Base-by-base conservation (phyloP, 2,888 invertebrate species). In the Melanotus villosus region DNA sequence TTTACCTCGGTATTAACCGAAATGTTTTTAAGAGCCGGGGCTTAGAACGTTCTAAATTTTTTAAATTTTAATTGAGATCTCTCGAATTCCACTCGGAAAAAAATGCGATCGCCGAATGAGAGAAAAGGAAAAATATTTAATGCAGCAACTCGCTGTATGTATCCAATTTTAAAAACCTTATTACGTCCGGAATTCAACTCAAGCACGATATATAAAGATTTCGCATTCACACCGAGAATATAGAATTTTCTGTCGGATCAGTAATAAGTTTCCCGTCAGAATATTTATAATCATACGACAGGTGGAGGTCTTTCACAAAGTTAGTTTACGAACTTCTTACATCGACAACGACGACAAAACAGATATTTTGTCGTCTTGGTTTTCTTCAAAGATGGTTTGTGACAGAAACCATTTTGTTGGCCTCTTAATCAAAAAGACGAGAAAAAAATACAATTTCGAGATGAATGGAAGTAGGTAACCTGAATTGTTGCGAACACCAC, bases 221-320 rank as follows among this genome's bases (percentile, higher is more conserved):
- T 32, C 32, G 30, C 34, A 34, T 52, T 52, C 52, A 30, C 34
- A 4, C 23, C 23, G 47, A 12, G 21, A 47, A 54, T 54, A 36
- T 36, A 21, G 54, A 36, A 54, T 58, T 58, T 58, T 58, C 32
- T 32, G 41, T 41, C 57, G 57, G 41, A 38, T 41, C 38, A 10
- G 41, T 58, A 58, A 58, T 58, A 58, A 58, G 57, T 41, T 58
- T 58, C 34, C 41, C 34, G 38, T 38, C 57, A 26, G 41, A 41
- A 58, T 58, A 58, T 58, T 58, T 58, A 58, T 58, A 58, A 58
- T 58, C 57, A 41, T 41, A 58, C 57, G 57, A 58, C 57, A 58
- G 57, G 57, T 58, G 41, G 57, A 23, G 54, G 54, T 12, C 12
- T 54, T 54, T 54, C 54, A 26, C 32, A 21, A 36, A 36, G 54